Conservation (phyloP, 2,113 vertebrate species). For the Alligator sinensis region DNA sequence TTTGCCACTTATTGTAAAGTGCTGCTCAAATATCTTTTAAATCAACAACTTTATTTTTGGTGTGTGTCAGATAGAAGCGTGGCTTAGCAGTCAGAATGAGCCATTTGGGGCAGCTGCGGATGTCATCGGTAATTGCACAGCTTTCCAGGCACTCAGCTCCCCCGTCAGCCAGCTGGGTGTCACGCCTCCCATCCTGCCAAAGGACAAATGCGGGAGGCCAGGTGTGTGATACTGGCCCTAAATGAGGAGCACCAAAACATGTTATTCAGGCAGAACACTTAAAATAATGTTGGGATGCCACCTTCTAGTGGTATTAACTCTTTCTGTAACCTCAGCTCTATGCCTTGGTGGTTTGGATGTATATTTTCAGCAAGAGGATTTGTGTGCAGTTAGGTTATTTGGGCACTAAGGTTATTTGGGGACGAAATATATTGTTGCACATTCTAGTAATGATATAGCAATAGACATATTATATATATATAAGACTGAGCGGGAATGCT, state of each 20-base stretch:
- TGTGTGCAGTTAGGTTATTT: no score
- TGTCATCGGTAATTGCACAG: rapidly evolving
- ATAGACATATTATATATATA: no score
- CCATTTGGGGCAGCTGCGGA: rapidly evolving
- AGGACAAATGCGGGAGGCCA: rapidly evolving
- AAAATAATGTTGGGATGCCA: neutral
- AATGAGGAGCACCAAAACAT: neutral
- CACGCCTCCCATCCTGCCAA: neutral
- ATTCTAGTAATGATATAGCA: no score
- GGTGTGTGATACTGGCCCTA: neutral
- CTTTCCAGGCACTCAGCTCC: rapidly evolving
- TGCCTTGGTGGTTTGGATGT: rapidly evolving
- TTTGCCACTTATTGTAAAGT: constrained; percentile 62
- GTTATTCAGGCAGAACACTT: neutral
- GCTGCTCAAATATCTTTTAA: constrained; percentile 54
- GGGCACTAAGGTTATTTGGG: no score
- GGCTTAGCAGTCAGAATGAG: rapidly evolving
- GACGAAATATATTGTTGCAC: no score
- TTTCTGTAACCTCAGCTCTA: rapidly evolving
- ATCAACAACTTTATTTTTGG: neutral
- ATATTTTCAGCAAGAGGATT: neutral
- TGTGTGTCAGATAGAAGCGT: rapidly evolving
- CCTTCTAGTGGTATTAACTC: rapidly evolving
- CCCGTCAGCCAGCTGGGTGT: neutral
- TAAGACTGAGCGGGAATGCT: rapidly evolving